Evolutionary conservation across 2,797 vertebrate genomes (phyloP).

Genomic region (Dendrocincla tyrannina): DNA sequence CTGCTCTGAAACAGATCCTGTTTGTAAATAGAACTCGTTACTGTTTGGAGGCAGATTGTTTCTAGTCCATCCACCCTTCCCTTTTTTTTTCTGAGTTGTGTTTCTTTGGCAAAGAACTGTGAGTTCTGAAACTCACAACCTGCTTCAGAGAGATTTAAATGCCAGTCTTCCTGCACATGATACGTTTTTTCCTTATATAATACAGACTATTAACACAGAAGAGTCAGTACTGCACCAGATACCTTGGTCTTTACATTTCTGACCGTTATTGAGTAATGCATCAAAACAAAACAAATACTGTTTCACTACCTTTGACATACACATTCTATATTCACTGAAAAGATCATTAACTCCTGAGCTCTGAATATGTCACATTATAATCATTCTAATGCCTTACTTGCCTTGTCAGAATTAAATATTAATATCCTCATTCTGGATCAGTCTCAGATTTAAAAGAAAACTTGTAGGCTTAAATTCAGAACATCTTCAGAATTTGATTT

Average conservation of each 20-base stretch:
- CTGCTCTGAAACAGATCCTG: constrained; percentile 15
- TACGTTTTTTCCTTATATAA: background rate
- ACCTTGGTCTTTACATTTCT: background rate
- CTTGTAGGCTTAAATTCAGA: background rate
- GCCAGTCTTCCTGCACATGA: background rate
- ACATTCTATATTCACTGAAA: background rate
- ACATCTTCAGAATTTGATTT: background rate
- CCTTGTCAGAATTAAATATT: background rate
- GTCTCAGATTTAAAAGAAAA: background rate
- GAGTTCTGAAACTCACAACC: background rate
- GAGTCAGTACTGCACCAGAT: background rate
- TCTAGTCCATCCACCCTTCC: background rate
- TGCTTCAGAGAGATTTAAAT: background rate
- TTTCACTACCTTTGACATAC: background rate
- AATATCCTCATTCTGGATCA: background rate
- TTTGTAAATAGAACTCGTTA: constrained; percentile 41
- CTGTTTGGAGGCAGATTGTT: background rate
- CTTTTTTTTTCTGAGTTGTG: background rate
- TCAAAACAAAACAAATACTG: background rate
- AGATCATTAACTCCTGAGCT: background rate
- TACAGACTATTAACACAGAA: background rate
- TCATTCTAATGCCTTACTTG: background rate
- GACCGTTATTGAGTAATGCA: background rate
- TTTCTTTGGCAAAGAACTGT: background rate
- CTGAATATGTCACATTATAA: background rate